A percentile compares a stretch with the other conserved stretches of the same genome.
phyloP scores from a whole-genome alignment of 2,888 invertebrate species.

The Melangyna quadrimaculata region DNA sequence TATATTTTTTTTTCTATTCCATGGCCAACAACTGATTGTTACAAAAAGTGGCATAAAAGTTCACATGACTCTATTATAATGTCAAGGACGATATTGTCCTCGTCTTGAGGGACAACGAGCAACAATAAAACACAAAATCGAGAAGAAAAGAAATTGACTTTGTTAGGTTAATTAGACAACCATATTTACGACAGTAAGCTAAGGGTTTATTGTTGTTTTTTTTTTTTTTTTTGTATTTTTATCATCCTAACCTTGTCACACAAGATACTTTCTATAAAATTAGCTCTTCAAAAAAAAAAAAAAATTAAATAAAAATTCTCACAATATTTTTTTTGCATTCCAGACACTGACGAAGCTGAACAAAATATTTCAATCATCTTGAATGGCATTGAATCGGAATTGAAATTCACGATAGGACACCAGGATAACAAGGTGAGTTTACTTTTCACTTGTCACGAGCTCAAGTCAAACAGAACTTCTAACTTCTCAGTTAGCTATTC shows the following conservation, averaged over 20 bases:
- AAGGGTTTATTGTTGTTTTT: not conserved
- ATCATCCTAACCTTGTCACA: not conserved
- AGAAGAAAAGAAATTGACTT: conserved; percentile 21
- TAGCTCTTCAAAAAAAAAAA: not conserved
- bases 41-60: not conserved
- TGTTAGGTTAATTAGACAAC: conserved; percentile 54
- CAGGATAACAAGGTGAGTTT: conserved; percentile 79
- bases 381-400: conserved; percentile 95
- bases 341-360: conserved; percentile 86
- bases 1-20: conserved; percentile 8
- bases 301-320: not conserved
- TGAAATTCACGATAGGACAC: conserved; percentile 87
- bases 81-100: conserved; percentile 19
- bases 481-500: not conserved
- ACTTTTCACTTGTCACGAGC: conserved; percentile 8
- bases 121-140: not conserved
- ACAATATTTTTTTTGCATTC: conserved; percentile 76
- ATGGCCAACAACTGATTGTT: conserved; percentile 2
- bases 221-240: not conserved
- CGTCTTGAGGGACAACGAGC: not conserved
- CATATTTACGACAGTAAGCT: not conserved
- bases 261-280: not conserved
- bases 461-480: conserved; percentile 39
- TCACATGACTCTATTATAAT: not conserved
- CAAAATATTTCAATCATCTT: conserved; percentile 95